Percentiles rank a stretch among this genome's conserved stretches.
phyloP scores from a whole-genome alignment of 2,797 vertebrate genomes.

The Tokudaia tokunoshimensis region DNA sequence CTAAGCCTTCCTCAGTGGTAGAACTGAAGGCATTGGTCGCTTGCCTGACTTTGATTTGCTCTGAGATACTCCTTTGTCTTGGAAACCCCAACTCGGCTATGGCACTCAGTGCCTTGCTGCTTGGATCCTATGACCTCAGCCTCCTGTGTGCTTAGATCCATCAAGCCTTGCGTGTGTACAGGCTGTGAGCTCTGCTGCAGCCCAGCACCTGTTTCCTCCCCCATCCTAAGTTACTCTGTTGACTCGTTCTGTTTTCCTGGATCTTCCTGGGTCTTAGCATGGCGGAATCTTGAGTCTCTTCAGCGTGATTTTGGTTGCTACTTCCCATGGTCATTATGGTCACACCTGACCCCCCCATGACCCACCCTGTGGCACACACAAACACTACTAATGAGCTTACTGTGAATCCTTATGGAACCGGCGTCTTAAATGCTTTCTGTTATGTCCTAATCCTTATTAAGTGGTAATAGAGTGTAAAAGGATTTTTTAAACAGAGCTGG shows the following conservation, averaged over 20 bases:
- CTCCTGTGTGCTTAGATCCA: neutral
- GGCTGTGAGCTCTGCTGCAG: neutral
- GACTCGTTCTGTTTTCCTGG: neutral
- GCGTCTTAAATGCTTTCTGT: neutral
- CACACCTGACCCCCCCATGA: neutral
- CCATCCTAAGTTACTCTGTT: accelerated
- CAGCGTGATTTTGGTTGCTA: neutral
- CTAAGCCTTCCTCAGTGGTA: neutral
- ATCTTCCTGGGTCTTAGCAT: neutral
- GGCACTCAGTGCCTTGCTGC: neutral
- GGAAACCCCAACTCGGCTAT: neutral
- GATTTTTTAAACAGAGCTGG: neutral
- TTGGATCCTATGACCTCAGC: neutral
- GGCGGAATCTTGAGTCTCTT: neutral
- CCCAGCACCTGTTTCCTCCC: neutral
- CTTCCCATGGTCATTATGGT: neutral
- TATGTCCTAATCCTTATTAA: neutral
- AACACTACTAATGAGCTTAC: neutral
- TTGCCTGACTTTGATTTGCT: neutral
- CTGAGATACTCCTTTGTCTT: neutral
- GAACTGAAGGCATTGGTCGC: neutral
- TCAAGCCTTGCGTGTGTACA: neutral
- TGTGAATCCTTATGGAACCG: slow-evolving; percentile 8
- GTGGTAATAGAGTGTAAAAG: neutral
- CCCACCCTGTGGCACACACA: neutral